Evolutionary conservation across 2,797 vertebrate species (phyloP), one percentile per base, ranked within the genome.

Genomic region (Erpetoichthys calabaricus): DNA sequence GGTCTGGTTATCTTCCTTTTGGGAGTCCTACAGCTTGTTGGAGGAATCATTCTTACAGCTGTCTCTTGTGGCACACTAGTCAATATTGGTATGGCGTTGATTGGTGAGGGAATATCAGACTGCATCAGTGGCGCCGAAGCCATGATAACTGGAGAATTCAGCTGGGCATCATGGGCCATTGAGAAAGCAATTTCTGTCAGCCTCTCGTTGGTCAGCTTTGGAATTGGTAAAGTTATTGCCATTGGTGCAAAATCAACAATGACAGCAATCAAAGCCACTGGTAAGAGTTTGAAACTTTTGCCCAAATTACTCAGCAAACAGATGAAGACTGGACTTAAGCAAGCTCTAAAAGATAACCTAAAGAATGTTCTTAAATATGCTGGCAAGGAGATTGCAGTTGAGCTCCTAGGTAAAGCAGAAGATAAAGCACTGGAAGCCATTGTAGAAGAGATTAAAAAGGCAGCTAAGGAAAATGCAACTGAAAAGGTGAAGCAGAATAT

Each of bases 131-230:
- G 60, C 59, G 46, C 50, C 62, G 6, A 4, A 53, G 51, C 56
- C 7, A 61, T 63, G 58, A 57, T 67, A 45, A 67, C 53, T 25
- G 69, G 63, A 57, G 64, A 65, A 42, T 71, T 69, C 59, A 73
- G 67, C 55, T 71, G 67, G 69, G 57, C 25, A 25, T 25, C 25
- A 25, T 25, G 25, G 25, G 25, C 25, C 25, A 25, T 25, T 25
- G 25, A 25, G 25, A 25, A 25, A 25, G 25, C 25, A 25, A 25
- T 25, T 25, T 25, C 25, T 25, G 25, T 25, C 25, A 25, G 25
- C 25, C 25, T 25, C 25, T 25, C 25, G 25, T 25, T 25, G 25
- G 25, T 25, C 25, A 25, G 25, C 25, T 25, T 25, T 25, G 25
- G 25, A 25, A 25, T 25, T 25, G 25, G 25, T 1, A 25, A 25